These are phyloP conservation scores for Aspidapion aeneum DNA, from an alignment of 2,888 invertebrate species.

Conservation along the genomic window DNA sequence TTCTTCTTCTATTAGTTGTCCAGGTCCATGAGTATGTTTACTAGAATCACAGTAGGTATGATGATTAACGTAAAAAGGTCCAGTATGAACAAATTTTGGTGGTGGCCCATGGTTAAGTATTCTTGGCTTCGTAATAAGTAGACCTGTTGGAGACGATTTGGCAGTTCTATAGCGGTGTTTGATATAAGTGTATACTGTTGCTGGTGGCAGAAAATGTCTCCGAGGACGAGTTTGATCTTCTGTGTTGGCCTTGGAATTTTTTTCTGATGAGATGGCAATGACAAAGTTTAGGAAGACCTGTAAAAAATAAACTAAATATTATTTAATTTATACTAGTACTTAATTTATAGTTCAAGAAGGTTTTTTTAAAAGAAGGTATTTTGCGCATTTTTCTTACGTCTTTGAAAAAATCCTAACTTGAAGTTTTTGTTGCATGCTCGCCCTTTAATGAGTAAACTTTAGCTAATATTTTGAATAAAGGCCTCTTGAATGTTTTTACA, in stretches of 20 bases:
- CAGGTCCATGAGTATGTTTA: background rate
- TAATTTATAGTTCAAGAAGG: no score
- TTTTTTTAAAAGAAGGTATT: no score
- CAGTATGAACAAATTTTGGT: conserved; percentile 15
- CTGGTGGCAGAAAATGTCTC: background rate
- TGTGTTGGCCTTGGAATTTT: background rate
- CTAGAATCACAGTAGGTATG: conserved; percentile 17
- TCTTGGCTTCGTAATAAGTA: background rate
- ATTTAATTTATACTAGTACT: background rate
- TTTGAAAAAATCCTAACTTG: no score
- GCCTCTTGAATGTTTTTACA: no score
- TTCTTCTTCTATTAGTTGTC: conserved; percentile 17
- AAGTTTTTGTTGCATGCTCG: no score
- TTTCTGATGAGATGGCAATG: background rate
- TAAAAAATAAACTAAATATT: background rate
- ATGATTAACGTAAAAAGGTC: conserved; percentile 20
- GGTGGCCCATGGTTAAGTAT: conserved; percentile 13
- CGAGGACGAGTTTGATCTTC: background rate
- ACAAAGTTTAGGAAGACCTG: background rate
- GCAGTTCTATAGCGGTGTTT: background rate
- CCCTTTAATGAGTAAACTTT: no score
- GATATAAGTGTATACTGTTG: background rate
- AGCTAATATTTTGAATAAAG: no score
- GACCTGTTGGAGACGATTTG: background rate
- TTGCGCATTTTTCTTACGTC: no score